Conservation (phyloP, 2,888 invertebrate species). For the Lamellibrachia satsuma region DNA sequence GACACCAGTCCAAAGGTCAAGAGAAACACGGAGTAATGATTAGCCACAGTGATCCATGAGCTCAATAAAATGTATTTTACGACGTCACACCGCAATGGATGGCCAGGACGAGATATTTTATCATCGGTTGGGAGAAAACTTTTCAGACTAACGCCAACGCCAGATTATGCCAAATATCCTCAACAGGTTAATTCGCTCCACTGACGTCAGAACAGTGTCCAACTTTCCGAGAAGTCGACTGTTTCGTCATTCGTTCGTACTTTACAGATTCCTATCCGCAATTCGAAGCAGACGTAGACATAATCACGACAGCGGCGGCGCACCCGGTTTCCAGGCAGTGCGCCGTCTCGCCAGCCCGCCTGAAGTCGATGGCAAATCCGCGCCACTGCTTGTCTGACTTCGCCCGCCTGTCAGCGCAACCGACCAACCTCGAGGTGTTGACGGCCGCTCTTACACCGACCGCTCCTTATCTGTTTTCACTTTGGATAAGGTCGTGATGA, state of each 20-base stretch:
- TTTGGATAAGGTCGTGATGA: background rate
- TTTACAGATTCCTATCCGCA: background rate
- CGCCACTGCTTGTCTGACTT: background rate
- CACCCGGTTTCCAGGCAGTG: background rate
- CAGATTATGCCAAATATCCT: background rate
- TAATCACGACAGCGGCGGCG: background rate
- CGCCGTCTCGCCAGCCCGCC: background rate
- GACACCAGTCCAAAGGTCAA: background rate
- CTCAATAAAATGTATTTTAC: background rate
- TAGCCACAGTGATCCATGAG: background rate
- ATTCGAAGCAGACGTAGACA: background rate
- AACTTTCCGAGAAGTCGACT: background rate
- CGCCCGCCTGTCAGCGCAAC: background rate
- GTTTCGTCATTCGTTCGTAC: background rate
- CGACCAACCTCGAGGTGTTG: background rate
- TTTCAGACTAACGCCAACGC: background rate
- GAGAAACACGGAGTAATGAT: background rate
- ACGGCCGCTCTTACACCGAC: background rate
- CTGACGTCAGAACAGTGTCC: conserved; percentile 5
- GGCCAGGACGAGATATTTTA: background rate
- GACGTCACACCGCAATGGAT: background rate
- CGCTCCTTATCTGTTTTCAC: background rate
- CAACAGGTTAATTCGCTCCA: background rate
- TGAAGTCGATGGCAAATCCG: background rate
- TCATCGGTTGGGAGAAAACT: background rate